A percentile compares a stretch with the other conserved stretches of the same genome.
Evolutionary conservation across 2,113 vertebrate species (phyloP).

Genomic region (Campylorhamphus procurvoides): DNA sequence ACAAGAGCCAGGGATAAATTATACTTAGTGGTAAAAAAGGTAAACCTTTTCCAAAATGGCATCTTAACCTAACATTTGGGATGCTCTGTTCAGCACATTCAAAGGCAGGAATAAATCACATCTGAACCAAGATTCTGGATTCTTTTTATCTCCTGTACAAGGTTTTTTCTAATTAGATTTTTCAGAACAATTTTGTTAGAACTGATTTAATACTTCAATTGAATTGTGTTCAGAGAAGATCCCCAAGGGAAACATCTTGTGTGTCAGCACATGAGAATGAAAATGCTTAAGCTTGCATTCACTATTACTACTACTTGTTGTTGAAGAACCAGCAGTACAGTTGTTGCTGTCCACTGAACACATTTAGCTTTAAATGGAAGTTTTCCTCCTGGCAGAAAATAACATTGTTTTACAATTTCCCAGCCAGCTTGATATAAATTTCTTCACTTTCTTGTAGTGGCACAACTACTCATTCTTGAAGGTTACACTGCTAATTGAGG

Average conservation of each 20-base stretch:
- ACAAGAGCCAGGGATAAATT: neutral
- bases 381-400: neutral
- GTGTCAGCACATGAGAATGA: neutral
- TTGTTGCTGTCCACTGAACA: neutral
- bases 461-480: neutral
- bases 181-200: constrained; percentile 16
- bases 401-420: neutral
- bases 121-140: neutral
- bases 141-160: neutral
- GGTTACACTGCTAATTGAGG: constrained; percentile 45
- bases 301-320: neutral
- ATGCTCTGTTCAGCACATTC: neutral
- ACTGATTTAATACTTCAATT: neutral
- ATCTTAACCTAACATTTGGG: neutral
- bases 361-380: neutral
- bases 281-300: neutral
- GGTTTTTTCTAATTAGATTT: constrained; percentile 1
- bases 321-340: neutral
- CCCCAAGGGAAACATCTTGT: neutral
- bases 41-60: neutral
- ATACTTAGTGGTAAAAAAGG: neutral
- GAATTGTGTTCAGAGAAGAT: neutral
- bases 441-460: neutral
- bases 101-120: neutral
- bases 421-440: neutral